A percentile compares a stretch with the other conserved stretches of the same genome.
Evolutionary conservation across 2,113 vertebrate species (phyloP).

Genomic region (Lepus europaeus): DNA sequence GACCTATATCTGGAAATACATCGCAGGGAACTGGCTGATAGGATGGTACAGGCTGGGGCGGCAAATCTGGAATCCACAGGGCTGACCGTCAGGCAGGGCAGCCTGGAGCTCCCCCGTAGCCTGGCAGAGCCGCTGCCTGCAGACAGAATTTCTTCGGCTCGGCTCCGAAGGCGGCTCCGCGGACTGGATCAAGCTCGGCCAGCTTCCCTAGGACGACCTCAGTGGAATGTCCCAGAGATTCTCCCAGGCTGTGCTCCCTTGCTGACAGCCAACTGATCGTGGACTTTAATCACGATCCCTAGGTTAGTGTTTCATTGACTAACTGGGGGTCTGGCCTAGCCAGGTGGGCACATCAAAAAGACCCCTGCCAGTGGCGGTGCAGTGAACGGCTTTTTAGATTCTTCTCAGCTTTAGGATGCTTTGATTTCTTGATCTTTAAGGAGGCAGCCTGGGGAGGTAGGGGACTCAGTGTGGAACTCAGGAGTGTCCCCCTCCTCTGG

Average conservation of each 20-base stretch:
- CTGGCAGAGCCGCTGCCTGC: background rate
- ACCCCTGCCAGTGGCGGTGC: background rate
- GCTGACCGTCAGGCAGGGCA: background rate
- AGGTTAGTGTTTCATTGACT: background rate
- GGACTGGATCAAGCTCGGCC: background rate
- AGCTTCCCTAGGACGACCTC: background rate
- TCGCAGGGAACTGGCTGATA: background rate
- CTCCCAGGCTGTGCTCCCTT: background rate
- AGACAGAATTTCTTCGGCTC: background rate
- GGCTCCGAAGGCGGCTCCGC: background rate
- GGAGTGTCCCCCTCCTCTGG: background rate
- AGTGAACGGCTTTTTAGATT: background rate
- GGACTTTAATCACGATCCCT: slow-evolving; percentile 34
- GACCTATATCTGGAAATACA: background rate
- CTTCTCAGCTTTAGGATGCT: background rate
- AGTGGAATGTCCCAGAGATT: background rate
- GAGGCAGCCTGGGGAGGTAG: background rate
- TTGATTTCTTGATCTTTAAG: slow-evolving; percentile 8
- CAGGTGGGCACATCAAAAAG: background rate
- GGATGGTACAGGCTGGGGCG: background rate
- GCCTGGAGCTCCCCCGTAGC: background rate
- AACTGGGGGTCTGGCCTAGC: background rate
- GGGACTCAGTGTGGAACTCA: background rate
- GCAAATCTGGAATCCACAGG: background rate
- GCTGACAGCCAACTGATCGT: slow-evolving; percentile 29